A percentile compares a stretch with the other conserved stretches of the same genome.
These are phyloP conservation scores for Bostrychus sinensis DNA, from an alignment of 2,113 vertebrate genomes.

Conservation along the genomic window DNA sequence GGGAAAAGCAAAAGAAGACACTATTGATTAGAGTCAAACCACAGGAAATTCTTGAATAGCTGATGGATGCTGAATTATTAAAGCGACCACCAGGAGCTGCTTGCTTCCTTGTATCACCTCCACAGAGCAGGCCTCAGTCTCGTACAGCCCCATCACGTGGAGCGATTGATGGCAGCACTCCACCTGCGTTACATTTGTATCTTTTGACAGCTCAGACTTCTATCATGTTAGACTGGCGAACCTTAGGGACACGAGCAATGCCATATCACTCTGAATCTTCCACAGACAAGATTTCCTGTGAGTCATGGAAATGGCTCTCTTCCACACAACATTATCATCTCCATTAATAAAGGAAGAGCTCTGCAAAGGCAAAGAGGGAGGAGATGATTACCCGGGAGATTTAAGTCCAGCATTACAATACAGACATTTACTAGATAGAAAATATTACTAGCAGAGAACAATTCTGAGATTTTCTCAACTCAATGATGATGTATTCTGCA, in stretches of 20 bases:
- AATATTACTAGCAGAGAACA: slow-evolving; percentile 12
- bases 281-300: slow-evolving; percentile 49
- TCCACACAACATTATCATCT: slow-evolving; percentile 48
- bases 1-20: slow-evolving; percentile 18
- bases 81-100: slow-evolving; percentile 24
- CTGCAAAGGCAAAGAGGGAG: slow-evolving; percentile 52
- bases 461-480: background rate
- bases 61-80: slow-evolving; percentile 64
- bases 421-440: slow-evolving; percentile 16
- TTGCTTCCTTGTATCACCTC: slow-evolving; percentile 32
- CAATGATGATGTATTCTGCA: too few species aligned
- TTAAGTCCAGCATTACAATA: slow-evolving; percentile 53
- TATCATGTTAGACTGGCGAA: slow-evolving; percentile 31
- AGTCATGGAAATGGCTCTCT: slow-evolving; percentile 46
- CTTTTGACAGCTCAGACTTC: slow-evolving; percentile 16
- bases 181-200: slow-evolving; percentile 33
- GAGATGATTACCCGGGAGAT: slow-evolving; percentile 64
- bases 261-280: slow-evolving; percentile 42
- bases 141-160: slow-evolving; percentile 12
- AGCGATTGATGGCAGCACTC: slow-evolving; percentile 36
- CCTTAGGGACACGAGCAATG: slow-evolving; percentile 34
- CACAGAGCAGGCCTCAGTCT: slow-evolving; percentile 4
- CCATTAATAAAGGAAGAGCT: slow-evolving; percentile 63
- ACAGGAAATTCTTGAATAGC: slow-evolving; percentile 59
- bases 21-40: slow-evolving; percentile 62